Conservation (phyloP, 2,797 vertebrate genomes). For the Varecia variegata region DNA sequence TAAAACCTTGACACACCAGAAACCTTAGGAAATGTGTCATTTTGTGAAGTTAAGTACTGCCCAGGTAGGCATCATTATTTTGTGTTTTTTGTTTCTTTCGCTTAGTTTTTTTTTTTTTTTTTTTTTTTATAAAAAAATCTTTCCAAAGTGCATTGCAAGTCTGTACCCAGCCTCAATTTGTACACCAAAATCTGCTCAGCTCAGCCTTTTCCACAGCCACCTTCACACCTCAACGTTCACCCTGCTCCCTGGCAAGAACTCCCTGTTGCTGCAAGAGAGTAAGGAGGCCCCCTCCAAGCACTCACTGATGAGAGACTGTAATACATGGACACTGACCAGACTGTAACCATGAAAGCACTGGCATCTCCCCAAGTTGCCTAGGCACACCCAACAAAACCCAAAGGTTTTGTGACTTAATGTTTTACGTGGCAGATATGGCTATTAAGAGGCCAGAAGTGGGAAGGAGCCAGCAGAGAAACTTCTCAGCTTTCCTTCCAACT, state of each 20-base stretch:
- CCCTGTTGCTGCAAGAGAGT: fast-evolving
- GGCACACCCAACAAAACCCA: not conserved
- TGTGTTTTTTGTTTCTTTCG: not conserved
- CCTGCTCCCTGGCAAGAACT: not conserved
- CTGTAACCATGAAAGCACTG: not conserved
- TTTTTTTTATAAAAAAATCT: not conserved
- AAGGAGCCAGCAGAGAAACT: not conserved
- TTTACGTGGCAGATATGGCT: not conserved
- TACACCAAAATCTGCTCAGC: not conserved
- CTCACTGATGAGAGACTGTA: not conserved
- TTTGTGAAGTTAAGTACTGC: not conserved
- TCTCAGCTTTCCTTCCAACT: not conserved
- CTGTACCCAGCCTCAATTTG: not conserved
- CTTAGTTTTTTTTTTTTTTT: not conserved
- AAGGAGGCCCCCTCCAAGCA: too few species aligned
- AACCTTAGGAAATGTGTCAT: not conserved
- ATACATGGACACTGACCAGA: not conserved
- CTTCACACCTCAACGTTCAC: too few species aligned
- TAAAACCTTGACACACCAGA: not conserved
- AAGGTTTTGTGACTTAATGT: not conserved
- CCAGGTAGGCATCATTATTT: not conserved
- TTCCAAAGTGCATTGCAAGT: not conserved
- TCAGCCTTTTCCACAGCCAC: fast-evolving
- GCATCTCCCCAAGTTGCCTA: not conserved
- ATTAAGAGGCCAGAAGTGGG: not conserved